Percentiles rank a stretch among this genome's conserved stretches.
These are phyloP conservation scores for Semibalanus balanoides DNA, from an alignment of 1,140 invertebrate genomes.

Conservation along the genomic window DNA sequence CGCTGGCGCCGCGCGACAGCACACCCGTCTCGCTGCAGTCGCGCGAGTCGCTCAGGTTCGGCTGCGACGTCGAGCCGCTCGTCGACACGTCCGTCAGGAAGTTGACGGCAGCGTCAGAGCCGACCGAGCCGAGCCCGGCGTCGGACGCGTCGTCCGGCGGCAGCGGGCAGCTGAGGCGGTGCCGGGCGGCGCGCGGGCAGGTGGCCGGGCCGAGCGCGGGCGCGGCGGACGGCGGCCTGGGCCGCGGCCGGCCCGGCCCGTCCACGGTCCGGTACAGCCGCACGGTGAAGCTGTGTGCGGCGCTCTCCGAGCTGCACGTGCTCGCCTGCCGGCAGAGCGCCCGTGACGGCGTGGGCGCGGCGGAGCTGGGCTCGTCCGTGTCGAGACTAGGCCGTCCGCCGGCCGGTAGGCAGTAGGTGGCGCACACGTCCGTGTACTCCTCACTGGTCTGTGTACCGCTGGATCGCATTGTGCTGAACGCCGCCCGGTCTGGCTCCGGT, in stretches of 20 bases:
- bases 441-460: slow-evolving; percentile 2
- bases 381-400: background rate
- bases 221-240: no score
- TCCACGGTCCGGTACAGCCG: slow-evolving; percentile 17
- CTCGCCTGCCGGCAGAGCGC: slow-evolving; percentile 17
- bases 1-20: background rate
- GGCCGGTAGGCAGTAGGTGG: background rate
- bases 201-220: background rate
- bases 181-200: background rate
- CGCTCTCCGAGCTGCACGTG: slow-evolving; percentile 27
- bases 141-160: slow-evolving; percentile 4
- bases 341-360: background rate
- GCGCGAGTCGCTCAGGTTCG: background rate
- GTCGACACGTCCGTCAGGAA: slow-evolving; percentile 14
- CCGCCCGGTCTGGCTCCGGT: background rate
- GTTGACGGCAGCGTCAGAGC: slow-evolving; percentile 10
- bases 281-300: slow-evolving; percentile 27
- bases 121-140: slow-evolving; percentile 4
- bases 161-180: slow-evolving; percentile 9
- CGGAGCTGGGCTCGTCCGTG: background rate
- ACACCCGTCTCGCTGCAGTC: background rate
- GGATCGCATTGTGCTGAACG: background rate
- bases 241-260: no score
- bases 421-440: slow-evolving; percentile 1
- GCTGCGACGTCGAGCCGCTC: background rate